Base-by-base conservation (phyloP, 2,888 invertebrate genomes). In the Phorcus lineatus region DNA sequence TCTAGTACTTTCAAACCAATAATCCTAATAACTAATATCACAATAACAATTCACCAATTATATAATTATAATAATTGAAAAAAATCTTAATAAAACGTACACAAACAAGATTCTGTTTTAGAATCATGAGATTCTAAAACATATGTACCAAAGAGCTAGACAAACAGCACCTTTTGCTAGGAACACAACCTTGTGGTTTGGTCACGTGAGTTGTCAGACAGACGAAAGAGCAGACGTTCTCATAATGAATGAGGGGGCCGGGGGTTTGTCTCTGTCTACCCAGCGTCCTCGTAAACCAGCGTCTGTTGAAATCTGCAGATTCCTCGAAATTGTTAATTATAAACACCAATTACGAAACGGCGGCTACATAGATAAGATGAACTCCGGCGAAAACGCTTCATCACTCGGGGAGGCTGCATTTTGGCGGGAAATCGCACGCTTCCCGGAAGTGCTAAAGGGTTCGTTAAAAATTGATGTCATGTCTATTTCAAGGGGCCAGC, bases 361-460 rank as follows among this genome's bases (percentile, higher is more conserved):
- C 70, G 70, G 31, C 36, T 31, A 36, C 28, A 70, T 36, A 36
- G 70, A 70, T 70, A 70, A 70, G 36, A 16, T 40, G 0, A 70
- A 40, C 36, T 19, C 11, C 31, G 36, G 11, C 19, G 19, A n/a
- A 36, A 28, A 70, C 36, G 36, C 70, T 70, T 70, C 70, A 70
- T 70, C 70, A 70, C 70, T 19, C 19, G 9, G n/a, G 70, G 36
- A 40, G 70, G 19, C 70, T 36, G 70, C 36, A 36, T 76, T 76
- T 76, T 76, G 76, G 76, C 54, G 76, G 76, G 76, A 76, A 76
- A 55, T n/a, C 76, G 24, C 76, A 76, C 76, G 76, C 76, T n/a
- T 55, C 28, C 76, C 76, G 76, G 76, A 76, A 76, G 76, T 76
- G 76, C 76, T 55, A 76, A 55, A 53, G 76, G 76, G 54, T 22